Base-by-base conservation (phyloP, 2,113 vertebrate genomes). In the Callorhinus ursinus region DNA sequence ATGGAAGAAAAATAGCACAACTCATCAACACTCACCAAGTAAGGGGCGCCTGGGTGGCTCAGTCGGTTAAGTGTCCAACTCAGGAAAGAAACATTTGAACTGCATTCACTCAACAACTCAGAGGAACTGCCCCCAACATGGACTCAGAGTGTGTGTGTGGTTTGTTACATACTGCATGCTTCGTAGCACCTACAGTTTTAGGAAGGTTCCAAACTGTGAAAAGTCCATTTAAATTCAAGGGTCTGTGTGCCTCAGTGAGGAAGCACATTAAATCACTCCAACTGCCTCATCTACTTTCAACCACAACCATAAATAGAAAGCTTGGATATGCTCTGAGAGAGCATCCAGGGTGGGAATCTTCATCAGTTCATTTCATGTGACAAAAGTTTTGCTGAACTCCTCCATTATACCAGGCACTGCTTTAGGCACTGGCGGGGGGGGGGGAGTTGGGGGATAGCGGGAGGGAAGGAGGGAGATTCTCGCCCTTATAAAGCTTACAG, bases 211-310 rank as follows among this genome's bases (percentile, higher is more conserved):
- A 82, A 57, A 53, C 39, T 49, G 39, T 19, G 33, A 76, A 80
- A 81, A 80, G 61, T n/a, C 67, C 57, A 49, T 72, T 96, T 67
- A 77, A 88, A 88, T 15, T 36, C 49, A 84, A 67, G 63, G 22
- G 4, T 94, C 81, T 57, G 15, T 57, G 6, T 33, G 26, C 31
- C 51, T 80, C 21, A 10, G 21, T n/a, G 21, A 93, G 36, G 83
- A 90, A 33, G 26, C 63, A 61, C 19, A 19, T 9, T 72, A 57
- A 69, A 28, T 49, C 57, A 86, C 49, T 86, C 69, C 74, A 55
- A 39, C 2, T n/a, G 42, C 55, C 67, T 95, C 74, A 57, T 24
- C 39, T 31, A 71, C 63, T 51, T 42, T 39, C 82, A 96, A 53
- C 7, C 24, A 42, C 51, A 79, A n/a, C 12, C 61, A 33, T 36